Conservation (phyloP, 2,113 vertebrate genomes). For the Daboia siamensis region DNA sequence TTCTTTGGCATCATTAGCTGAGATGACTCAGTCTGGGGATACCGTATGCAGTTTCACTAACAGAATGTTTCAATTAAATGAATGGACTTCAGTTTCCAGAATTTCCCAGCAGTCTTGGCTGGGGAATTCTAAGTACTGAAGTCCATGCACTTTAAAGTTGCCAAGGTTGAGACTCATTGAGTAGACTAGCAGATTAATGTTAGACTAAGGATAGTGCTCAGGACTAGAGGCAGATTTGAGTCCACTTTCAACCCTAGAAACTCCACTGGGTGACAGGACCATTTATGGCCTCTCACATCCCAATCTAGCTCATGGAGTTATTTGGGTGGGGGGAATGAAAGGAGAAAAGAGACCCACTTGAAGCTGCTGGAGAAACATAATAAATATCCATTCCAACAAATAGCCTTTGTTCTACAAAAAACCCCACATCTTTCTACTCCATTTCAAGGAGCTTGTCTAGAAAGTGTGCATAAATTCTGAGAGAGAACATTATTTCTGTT, state of each 20-base stretch:
- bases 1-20: not conserved
- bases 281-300: not conserved
- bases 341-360: not conserved
- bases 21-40: not conserved
- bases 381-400: not conserved
- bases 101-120: not conserved
- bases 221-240: not conserved
- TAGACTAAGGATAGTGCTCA: not conserved
- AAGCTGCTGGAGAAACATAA: not conserved
- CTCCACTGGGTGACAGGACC: not conserved
- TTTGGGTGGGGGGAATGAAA: not conserved
- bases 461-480: not conserved
- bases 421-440: not conserved
- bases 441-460: not conserved
- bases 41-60: not conserved
- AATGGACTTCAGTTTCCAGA: not conserved
- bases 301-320: not conserved
- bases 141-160: not conserved
- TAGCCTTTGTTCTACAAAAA: not conserved
- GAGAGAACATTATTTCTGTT: not conserved
- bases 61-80: not conserved
- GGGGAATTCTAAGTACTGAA: not conserved
- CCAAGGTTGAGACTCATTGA: not conserved
- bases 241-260: not conserved
- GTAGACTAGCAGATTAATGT: not conserved